Base-by-base conservation (phyloP, 1,140 invertebrate species). In the Orchestia grillus region DNA sequence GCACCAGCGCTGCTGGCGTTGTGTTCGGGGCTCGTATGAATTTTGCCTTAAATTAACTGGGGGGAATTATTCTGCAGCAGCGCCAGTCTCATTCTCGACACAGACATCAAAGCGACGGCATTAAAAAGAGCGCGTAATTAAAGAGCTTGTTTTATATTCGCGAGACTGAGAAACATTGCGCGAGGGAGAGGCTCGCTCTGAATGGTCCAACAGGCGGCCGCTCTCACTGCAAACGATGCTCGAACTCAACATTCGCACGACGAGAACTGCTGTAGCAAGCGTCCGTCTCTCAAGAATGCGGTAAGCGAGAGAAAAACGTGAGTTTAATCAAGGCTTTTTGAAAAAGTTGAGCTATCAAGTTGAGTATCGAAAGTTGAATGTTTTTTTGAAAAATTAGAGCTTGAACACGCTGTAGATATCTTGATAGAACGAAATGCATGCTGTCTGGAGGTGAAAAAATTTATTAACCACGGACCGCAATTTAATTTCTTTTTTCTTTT, bases 71-170 rank as follows among this genome's bases (percentile, higher is more conserved):
- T 94, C 41, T 47, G 92, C 43, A 45, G 43, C 43, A 44, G 43
- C 92, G 92, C 43, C 44, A 94, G 92, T 45, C 92, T 44, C 92
- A 40, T 94, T 94, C 92, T 94, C 92, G 44, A 94, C 43, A 45
- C 41, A 94, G 92, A 94, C 92, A 94, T 94, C 92, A 94, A 94
- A 94, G 92, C 92, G 92, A 42, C 92, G 44, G 92, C 92, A 94
- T 94, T 94, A 94, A 94, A 94, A 94, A 94, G 44, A 44, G 43
- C 44, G 43, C 43, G 19, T 45, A 94, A 94, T 94, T 94, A 94
- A 94, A 94, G 92, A 94, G 92, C 44, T 94, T 94, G 92, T 94
- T 94, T 94, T n/a, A 94, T 47, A 45, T 94, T 94, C 92, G 92
- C 92, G 44, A 42, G 44, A 47, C 92, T 94, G 92, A 47, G 88